Conservation (phyloP, 2,888 invertebrate genomes). For the Linyphia triangularis region DNA sequence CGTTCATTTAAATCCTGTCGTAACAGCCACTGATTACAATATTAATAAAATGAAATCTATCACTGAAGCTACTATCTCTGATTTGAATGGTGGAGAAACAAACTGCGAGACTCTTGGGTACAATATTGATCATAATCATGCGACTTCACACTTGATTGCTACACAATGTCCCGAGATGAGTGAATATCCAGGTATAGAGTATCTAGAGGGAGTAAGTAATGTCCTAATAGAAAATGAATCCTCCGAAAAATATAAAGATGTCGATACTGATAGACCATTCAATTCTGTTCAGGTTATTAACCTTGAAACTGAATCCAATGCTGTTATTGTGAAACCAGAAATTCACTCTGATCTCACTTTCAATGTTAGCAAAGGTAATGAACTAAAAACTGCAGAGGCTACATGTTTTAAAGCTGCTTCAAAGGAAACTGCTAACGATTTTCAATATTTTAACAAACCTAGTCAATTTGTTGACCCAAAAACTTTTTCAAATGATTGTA, state of each 20-base stretch:
- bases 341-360: too few relatives aligned
- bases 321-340: too few relatives aligned
- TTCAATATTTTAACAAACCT: background rate
- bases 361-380: too few relatives aligned
- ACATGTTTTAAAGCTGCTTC: background rate
- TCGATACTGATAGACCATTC: background rate
- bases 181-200: background rate
- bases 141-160: background rate
- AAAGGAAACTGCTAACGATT: background rate
- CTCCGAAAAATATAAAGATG: background rate
- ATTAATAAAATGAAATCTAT: too few relatives aligned
- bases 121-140: too few relatives aligned
- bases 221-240: background rate
- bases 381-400: background rate
- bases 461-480: background rate
- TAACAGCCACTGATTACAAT: background rate
- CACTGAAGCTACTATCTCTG: too few relatives aligned
- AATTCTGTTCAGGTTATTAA: too few relatives aligned
- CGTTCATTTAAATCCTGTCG: background rate
- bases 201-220: background rate
- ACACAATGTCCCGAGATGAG: background rate
- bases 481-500: background rate
- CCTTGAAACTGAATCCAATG: too few relatives aligned
- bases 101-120: background rate
- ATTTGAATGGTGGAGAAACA: too few relatives aligned